Conservation (phyloP, 1,140 invertebrate species). For the Polypedilum vanderplanki region DNA sequence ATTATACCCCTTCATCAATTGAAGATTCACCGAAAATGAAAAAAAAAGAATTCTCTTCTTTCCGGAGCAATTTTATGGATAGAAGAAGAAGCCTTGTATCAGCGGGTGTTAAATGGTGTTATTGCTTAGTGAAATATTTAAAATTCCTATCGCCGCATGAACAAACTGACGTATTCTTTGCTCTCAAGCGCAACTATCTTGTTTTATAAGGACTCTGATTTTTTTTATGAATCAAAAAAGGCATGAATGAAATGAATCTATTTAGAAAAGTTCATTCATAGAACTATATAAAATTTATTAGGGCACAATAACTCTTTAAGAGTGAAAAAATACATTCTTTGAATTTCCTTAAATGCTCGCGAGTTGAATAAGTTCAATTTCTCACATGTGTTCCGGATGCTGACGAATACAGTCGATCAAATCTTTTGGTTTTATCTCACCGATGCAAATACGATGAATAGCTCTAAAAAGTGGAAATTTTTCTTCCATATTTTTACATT, state of each 20-base stretch:
- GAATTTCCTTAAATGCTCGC: too few species aligned
- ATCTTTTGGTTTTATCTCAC: slow-evolving; percentile 67
- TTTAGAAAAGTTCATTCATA: too few species aligned
- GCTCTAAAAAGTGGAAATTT: slow-evolving; percentile 95
- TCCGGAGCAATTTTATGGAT: background rate
- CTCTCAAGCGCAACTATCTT: too few species aligned
- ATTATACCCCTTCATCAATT: background rate
- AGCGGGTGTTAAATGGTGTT: slow-evolving; percentile 25
- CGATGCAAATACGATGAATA: slow-evolving; percentile 85
- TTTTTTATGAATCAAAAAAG: too few species aligned
- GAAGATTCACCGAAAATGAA: slow-evolving; percentile 9
- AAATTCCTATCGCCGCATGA: slow-evolving; percentile 13
- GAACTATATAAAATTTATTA: too few species aligned
- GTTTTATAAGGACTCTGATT: too few species aligned
- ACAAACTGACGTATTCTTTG: too few species aligned
- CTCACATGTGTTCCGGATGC: slow-evolving; percentile 95
- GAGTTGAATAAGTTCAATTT: slow-evolving; percentile 32
- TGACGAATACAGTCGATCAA: slow-evolving; percentile 87
- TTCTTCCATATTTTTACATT: slow-evolving; percentile 75
- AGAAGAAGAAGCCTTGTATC: background rate
- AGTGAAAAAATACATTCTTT: too few species aligned
- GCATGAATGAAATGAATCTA: too few species aligned
- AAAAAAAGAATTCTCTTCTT: background rate
- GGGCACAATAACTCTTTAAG: too few species aligned
- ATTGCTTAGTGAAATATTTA: slow-evolving; percentile 26